These are phyloP conservation scores for Agriotes lineatus DNA, from an alignment of 2,888 invertebrate genomes.

Conservation along the genomic window DNA sequence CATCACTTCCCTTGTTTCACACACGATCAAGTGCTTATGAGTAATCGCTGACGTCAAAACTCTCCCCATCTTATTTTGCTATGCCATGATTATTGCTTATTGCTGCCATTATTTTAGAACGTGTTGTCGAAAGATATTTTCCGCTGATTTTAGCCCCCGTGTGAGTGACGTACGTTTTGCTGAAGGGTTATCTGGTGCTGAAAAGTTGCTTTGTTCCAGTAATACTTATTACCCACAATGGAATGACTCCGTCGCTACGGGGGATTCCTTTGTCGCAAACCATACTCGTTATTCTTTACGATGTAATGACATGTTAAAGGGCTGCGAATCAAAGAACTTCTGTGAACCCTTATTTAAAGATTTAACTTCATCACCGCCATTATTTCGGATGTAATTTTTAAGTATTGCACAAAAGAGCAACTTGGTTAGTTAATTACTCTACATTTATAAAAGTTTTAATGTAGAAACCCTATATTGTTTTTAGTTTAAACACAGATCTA, in stretches of 20 bases:
- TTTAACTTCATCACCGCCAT: not conserved
- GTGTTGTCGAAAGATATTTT: not conserved
- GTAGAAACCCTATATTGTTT: no score
- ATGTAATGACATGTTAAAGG: not conserved
- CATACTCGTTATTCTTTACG: not conserved
- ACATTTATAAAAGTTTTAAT: no score
- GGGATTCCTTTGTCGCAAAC: not conserved
- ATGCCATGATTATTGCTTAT: constrained; percentile 14
- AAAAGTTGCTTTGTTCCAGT: constrained; percentile 8
- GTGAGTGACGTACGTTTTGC: constrained; percentile 5
- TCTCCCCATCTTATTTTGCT: not conserved
- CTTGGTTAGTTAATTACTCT: no score
- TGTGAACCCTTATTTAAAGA: not conserved
- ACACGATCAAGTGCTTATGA: constrained; percentile 23
- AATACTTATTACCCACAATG: constrained; percentile 14
- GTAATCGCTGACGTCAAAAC: constrained; percentile 9
- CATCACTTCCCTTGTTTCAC: constrained; percentile 18
- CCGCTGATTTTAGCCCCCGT: not conserved
- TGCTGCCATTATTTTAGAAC: constrained; percentile 5
- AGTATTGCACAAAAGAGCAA: no score
- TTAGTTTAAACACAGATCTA: no score
- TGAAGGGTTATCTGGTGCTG: not conserved
- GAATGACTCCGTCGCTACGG: constrained; percentile 5
- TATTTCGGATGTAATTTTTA: not conserved
- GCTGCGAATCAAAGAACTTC: not conserved